A percentile compares a stretch with the other conserved stretches of the same genome.
phyloP scores from a whole-genome alignment of 2,113 vertebrate genomes.

The Notothenia coriiceps region DNA sequence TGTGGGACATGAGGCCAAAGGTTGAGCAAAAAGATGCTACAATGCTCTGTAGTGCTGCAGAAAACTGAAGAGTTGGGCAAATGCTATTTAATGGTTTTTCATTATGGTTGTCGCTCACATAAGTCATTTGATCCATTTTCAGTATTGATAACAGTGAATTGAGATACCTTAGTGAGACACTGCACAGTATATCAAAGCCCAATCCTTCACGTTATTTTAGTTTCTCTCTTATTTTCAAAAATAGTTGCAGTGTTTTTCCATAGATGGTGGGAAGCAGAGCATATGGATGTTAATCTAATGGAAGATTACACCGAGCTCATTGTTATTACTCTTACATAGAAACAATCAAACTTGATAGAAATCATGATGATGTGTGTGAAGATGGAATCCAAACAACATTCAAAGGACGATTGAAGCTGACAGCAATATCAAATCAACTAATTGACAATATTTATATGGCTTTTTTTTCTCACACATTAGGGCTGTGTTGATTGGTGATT shows the following conservation, averaged over 20 bases:
- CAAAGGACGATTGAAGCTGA: constrained; percentile 47
- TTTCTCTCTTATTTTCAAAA: not conserved
- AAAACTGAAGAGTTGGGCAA: not conserved
- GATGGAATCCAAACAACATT: constrained; percentile 16
- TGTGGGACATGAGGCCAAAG: too few species aligned
- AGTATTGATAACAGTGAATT: not conserved
- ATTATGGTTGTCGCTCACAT: not conserved
- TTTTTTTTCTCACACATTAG: not conserved
- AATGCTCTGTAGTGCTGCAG: too few species aligned
- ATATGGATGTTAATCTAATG: constrained; percentile 22
- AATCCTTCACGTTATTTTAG: not conserved
- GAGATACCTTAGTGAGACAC: not conserved
- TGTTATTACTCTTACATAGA: constrained; percentile 37
- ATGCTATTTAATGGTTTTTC: not conserved
- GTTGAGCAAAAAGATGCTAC: too few species aligned
- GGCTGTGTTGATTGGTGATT: not conserved
- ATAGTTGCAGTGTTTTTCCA: not conserved
- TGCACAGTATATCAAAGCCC: not conserved
- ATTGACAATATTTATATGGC: constrained; percentile 23
- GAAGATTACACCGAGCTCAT: constrained; percentile 10
- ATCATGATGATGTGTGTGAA: constrained; percentile 26
- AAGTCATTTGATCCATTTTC: not conserved
- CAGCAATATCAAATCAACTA: constrained; percentile 38
- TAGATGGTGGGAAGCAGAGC: constrained; percentile 8
- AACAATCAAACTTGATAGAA: constrained; percentile 42